Evolutionary conservation across 2,113 vertebrate genomes (phyloP), one percentile per base, ranked within the genome.

Genomic region (Mastomys coucha): DNA sequence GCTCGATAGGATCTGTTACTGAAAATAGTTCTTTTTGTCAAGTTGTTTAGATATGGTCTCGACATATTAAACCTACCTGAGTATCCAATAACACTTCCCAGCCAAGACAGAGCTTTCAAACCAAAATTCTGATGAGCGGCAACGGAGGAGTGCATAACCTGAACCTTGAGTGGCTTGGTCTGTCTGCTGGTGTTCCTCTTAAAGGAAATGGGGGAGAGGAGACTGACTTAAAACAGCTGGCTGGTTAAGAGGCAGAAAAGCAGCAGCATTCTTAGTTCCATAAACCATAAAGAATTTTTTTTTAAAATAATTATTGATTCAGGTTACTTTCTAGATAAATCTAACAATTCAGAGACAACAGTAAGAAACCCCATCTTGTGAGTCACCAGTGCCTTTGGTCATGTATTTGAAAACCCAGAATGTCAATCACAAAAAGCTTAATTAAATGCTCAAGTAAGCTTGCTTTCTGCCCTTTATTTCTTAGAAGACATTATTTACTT

Each of bases 81-180:
- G 98, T 99, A 99, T 98, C 99, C 99, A 97, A 99, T 99, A 98
- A 99, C 96, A 97, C 99, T 99, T 75, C 99, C 99, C 96, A 99
- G 98, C 99, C 99, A 99, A 94, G 98, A 98, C 42, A 99, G 99
- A 60, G 99, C 98, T 97, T 99, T 99, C 97, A 99, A 99, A 88
- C 99, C 99, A 94, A 99, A 99, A 97, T 99, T 99, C 98, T 99
- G 99, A 98, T 99, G 99, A 78, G 99, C 99, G 39, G 99, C 99
- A 67, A 99, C 99, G 58, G 99, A 99, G 0, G 99, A 99, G 98
- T 99, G 99, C 99, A 99, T 99, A 95, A 99, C 99, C 98, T 99
- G 99, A 63, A 99, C 99, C 94, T 99, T 98, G 94, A 99, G 98
- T 26, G 99, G 99, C 94, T 99, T 99, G 28, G 99, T 99, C 98